A percentile compares a stretch with the other conserved stretches of the same genome.
phyloP scores from a whole-genome alignment of 2,888 invertebrate species.

The Rotaria macrura region DNA sequence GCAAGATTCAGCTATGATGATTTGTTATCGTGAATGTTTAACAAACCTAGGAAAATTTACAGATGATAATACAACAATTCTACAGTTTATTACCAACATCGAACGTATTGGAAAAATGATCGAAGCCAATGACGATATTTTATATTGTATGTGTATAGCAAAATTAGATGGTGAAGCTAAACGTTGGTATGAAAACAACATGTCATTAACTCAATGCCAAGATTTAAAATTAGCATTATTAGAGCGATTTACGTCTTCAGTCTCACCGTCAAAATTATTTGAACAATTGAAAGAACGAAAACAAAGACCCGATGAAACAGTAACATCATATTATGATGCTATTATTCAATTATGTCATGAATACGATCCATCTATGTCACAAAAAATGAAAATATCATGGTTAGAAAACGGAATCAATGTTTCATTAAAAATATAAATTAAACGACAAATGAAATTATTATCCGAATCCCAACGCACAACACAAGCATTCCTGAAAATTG shows the following conservation, averaged over 20 bases:
- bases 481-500: not conserved
- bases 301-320: not conserved
- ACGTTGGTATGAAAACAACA: not conserved
- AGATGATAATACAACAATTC: not conserved
- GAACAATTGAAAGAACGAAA: not conserved
- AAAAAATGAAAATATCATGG: not conserved
- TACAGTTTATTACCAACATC: not conserved
- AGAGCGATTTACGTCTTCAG: not conserved
- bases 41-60: not conserved
- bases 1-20: not conserved
- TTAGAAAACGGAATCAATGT: not conserved
- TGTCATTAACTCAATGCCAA: not conserved
- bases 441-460: not conserved
- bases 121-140: not conserved
- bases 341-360: not conserved
- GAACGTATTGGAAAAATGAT: not conserved
- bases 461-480: not conserved
- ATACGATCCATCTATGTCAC: not conserved
- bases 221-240: not conserved
- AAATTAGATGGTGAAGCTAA: not conserved
- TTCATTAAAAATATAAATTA: not conserved
- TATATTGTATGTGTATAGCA: not conserved
- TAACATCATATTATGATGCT: not conserved
- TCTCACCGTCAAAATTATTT: not conserved
- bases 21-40: not conserved